Percentiles rank a stretch among this genome's conserved stretches.
Conservation (phyloP, 2,113 vertebrate genomes). For the Centropus bengalensis region DNA sequence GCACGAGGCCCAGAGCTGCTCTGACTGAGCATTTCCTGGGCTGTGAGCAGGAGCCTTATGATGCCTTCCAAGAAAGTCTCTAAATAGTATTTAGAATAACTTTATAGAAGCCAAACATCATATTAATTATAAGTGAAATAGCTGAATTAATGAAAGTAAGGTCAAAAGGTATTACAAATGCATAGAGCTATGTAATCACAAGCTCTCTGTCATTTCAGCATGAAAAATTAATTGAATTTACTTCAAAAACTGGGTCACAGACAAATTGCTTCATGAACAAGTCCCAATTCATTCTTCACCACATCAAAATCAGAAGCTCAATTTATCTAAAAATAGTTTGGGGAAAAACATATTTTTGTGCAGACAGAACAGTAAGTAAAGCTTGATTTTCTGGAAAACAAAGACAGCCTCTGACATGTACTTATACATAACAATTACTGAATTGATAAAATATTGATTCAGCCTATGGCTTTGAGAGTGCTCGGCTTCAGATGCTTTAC, state of each 20-base stretch:
- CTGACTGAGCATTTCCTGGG: background rate
- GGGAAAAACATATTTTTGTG: background rate
- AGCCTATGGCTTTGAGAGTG: background rate
- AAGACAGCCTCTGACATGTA: background rate
- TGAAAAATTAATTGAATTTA: constrained; percentile 60
- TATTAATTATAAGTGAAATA: background rate
- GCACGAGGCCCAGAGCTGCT: background rate
- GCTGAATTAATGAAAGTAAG: background rate
- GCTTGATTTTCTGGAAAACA: background rate
- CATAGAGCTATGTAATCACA: background rate
- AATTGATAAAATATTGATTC: constrained; percentile 4
- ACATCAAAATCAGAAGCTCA: background rate
- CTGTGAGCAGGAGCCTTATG: background rate
- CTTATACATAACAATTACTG: background rate
- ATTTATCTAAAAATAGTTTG: background rate
- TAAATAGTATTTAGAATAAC: background rate
- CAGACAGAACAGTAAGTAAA: background rate
- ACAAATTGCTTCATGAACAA: background rate
- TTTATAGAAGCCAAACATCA: background rate
- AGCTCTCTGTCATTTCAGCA: constrained; percentile 10
- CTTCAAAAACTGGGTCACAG: constrained; percentile 42
- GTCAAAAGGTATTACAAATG: background rate
- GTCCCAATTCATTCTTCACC: background rate
- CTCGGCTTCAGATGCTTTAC: background rate
- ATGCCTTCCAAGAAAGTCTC: background rate